Evolutionary conservation across 2,113 vertebrate genomes (phyloP), one percentile per base, ranked within the genome.

Genomic region (Anoplopoma fimbria): DNA sequence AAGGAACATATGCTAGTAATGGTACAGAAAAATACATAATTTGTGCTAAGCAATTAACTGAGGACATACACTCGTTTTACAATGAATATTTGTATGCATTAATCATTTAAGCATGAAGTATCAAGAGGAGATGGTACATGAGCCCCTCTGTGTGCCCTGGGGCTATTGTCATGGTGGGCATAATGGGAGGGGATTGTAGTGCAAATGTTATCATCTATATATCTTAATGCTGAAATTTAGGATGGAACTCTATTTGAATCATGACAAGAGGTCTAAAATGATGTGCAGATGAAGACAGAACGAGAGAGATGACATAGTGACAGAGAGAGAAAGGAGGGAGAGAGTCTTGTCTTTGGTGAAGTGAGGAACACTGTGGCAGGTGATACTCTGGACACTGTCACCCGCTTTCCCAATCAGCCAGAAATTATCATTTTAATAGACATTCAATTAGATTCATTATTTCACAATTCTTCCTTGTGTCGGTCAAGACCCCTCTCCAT

Each of bases 401-500:
- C 84, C 91, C 69, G 86, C 81, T 88, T 91, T 62, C 60, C 81
- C 76, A 87, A 89, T 89, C 83, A 88, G 77, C 69, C 68, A 82
- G 75, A 79, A 90, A 92, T 82, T 77, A 75, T 79, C 60, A 87
- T 88, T 90, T 91, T 90, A 88, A 93, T 91, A 88, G 89, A 93
- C 83, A 86, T 87, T 93, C 82, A 85, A 84, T 90, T 88, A 81
- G 68, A 89, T 88, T 90, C 61, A 90, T 91, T 87, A 91, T 89
- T 89, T 88, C 42, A 75, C 69, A 85, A 91, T 84, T 86, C 63
- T 84, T 87, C 55, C 81, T 83, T 64, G 31, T 82, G 83, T 90
- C 77, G 82, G 89, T 91, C 84, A 88, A 61, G 80, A 86, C 85
- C 81, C 60, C 71, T 80, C 76, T 84, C 75, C 71, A 82, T 87